Evolutionary conservation across 2,888 invertebrate genomes (phyloP).

Genomic region (Cerastis rubricosa): DNA sequence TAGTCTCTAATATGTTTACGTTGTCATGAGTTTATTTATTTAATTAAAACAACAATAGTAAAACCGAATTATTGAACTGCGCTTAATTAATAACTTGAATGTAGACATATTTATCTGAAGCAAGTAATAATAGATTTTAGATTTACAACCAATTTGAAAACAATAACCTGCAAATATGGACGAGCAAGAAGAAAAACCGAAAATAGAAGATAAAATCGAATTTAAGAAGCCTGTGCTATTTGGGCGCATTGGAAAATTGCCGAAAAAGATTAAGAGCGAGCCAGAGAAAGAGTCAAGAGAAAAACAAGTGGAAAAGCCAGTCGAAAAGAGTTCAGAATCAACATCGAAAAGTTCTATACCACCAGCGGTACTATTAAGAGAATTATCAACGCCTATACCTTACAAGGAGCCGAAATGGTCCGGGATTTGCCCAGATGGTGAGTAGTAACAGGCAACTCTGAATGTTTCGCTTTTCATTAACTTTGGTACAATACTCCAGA

Average conservation of each 20-base stretch:
- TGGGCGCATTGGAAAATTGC: conserved; percentile 89
- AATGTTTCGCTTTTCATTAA: not conserved
- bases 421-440: conserved; percentile 90
- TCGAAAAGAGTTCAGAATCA: conserved; percentile 63
- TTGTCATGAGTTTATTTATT: not conserved
- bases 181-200: conserved; percentile 62
- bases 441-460: conserved; percentile 32
- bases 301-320: conserved; percentile 59
- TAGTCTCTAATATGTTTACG: conserved; percentile 19
- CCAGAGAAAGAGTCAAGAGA: conserved; percentile 68
- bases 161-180: conserved; percentile 70
- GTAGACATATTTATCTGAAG: not conserved
- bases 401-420: conserved; percentile 97
- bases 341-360: conserved; percentile 73
- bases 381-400: conserved; percentile 88
- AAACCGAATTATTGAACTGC: not conserved
- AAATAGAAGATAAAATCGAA: conserved; percentile 73
- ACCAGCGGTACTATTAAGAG: conserved; percentile 79
- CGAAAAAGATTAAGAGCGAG: conserved; percentile 82
- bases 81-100: not conserved
- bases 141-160: not conserved
- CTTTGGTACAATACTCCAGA: not conserved
- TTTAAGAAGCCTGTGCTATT: conserved; percentile 90
- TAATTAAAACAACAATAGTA: not conserved
- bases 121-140: not conserved